These are phyloP conservation scores for Colistium nudipinnis DNA, from an alignment of 2,113 vertebrate species.

Conservation along the genomic window DNA sequence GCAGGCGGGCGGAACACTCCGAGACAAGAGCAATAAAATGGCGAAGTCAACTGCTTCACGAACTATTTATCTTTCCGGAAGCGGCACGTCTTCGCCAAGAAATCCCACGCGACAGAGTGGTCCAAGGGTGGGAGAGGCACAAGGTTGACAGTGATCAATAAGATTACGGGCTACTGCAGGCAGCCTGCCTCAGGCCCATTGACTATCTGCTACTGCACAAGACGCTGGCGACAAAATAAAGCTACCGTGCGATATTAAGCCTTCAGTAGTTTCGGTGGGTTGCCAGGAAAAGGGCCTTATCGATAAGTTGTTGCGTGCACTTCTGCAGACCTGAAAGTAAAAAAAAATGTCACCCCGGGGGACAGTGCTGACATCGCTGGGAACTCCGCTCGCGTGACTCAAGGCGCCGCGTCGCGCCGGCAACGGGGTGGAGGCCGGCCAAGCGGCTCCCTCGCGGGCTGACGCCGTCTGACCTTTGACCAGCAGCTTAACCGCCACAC, in stretches of 20 bases:
- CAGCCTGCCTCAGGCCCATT: constrained; percentile 58
- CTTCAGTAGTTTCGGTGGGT: background rate
- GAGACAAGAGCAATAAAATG: constrained; percentile 79
- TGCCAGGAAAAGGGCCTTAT: too few species aligned
- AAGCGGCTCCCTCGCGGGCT: too few species aligned
- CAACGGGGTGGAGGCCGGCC: too few species aligned
- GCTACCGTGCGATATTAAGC: constrained; percentile 25
- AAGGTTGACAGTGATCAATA: constrained; percentile 80
- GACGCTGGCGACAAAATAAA: constrained; percentile 42
- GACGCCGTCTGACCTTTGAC: background rate
- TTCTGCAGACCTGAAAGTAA: too few species aligned
- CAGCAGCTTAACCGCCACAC: background rate
- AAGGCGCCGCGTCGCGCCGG: too few species aligned
- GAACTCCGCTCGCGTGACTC: too few species aligned
- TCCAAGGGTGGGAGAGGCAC: constrained; percentile 49
- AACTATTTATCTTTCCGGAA: constrained; percentile 79
- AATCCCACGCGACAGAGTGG: constrained; percentile 31
- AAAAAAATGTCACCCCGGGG: too few species aligned
- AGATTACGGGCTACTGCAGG: constrained; percentile 69
- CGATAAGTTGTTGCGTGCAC: too few species aligned
- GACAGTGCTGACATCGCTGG: too few species aligned
- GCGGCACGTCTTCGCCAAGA: constrained; percentile 63
- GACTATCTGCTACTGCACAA: constrained; percentile 56
- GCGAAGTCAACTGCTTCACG: constrained; percentile 76
- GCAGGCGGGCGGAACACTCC: constrained; percentile 63